phyloP scores from a whole-genome alignment of 30 jellyfish, hydroid and myxozoan species.

The Turritopsis rubra region DNA sequence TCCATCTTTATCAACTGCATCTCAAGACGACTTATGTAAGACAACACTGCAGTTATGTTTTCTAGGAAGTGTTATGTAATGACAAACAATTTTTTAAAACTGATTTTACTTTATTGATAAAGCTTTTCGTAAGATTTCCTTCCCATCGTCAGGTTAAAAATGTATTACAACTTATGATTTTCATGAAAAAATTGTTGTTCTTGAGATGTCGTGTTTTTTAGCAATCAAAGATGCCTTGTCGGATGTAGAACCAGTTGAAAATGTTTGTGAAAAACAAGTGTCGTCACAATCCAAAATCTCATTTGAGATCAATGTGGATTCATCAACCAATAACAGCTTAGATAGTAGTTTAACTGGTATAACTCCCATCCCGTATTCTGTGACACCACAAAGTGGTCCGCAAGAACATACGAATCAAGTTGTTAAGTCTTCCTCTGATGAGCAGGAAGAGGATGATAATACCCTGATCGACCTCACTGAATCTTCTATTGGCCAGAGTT shows the following conservation, averaged over 20 bases:
- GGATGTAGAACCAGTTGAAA: slow-evolving; percentile 34
- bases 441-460: background rate
- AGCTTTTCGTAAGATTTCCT: no score
- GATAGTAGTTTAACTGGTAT: slow-evolving; percentile 1
- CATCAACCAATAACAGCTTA: background rate
- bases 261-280: slow-evolving; percentile 3
- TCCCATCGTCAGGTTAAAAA: no score
- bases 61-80: background rate
- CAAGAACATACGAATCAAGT: background rate
- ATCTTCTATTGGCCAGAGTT: background rate
- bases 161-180: no score
- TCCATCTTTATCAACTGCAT: slow-evolving; percentile 41
- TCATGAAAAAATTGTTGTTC: no score
- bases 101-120: background rate
- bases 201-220: no score
- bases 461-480: background rate
- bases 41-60: background rate
- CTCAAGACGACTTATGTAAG: slow-evolving; percentile 64
- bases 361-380: background rate
- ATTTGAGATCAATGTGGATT: background rate
- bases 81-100: background rate
- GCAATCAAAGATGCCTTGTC: slow-evolving; percentile 82
- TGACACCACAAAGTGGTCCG: background rate
- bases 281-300: background rate
- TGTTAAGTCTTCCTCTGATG: background rate